Conservation (phyloP, 2,888 invertebrate species). For the Mesorhabditis sp. region DNA sequence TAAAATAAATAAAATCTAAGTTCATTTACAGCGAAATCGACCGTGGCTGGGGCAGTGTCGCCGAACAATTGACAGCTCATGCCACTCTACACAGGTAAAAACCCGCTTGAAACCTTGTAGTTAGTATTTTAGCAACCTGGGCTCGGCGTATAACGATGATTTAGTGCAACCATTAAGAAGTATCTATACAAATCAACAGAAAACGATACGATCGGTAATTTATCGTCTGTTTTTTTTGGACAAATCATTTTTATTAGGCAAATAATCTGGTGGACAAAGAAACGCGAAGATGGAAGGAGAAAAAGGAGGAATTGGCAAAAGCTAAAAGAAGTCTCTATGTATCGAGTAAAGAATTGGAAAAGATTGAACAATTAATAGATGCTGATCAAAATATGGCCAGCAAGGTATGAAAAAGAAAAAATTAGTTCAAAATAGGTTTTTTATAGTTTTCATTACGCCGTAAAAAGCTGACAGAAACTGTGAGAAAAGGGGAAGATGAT, state of each 20-base stretch:
- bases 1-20: neutral
- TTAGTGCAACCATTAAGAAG: slow-evolving; percentile 42
- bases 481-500: slow-evolving; percentile 32
- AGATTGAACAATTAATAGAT: slow-evolving; percentile 28
- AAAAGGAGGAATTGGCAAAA: slow-evolving; percentile 34
- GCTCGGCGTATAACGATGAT: slow-evolving; percentile 42
- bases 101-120: neutral
- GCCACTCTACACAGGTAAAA: slow-evolving; percentile 42
- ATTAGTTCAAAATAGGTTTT: slow-evolving; percentile 7
- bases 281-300: slow-evolving; percentile 33
- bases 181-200: slow-evolving; percentile 34
- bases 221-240: neutral
- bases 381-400: slow-evolving; percentile 16
- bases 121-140: slow-evolving; percentile 32
- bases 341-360: slow-evolving; percentile 37
- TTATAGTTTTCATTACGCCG: slow-evolving; percentile 22
- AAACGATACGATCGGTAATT: slow-evolving; percentile 32
- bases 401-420: slow-evolving; percentile 17
- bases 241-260: slow-evolving; percentile 13
- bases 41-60: slow-evolving; percentile 42
- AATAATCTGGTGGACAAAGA: slow-evolving; percentile 32
- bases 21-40: slow-evolving; percentile 33
- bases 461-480: slow-evolving; percentile 35
- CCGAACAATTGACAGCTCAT: slow-evolving; percentile 45
- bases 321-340: slow-evolving; percentile 33